phyloP scores from a whole-genome alignment of 2,888 invertebrate species.

The Odontocerum albicorne region DNA sequence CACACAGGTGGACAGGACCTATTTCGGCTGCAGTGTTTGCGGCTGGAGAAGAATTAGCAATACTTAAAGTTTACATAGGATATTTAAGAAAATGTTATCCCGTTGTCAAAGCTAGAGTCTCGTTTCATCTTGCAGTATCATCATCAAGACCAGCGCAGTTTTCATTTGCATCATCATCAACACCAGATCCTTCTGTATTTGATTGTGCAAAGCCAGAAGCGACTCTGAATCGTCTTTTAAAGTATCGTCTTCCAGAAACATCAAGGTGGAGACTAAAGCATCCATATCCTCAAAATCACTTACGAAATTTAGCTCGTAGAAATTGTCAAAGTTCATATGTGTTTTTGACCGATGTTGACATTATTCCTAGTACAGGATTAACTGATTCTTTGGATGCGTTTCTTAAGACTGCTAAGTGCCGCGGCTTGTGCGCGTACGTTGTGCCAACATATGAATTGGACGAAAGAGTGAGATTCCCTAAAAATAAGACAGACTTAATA shows the following conservation, averaged over 20 bases:
- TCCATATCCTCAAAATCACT: conserved; percentile 87
- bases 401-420: conserved; percentile 60
- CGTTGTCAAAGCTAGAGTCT: conserved; percentile 70
- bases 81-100: conserved; percentile 77
- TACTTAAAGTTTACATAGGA: conserved; percentile 71
- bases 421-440: conserved; percentile 78
- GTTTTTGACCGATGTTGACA: conserved; percentile 86
- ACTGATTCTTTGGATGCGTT: conserved; percentile 72
- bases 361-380: conserved; percentile 77
- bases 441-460: conserved; percentile 90
- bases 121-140: conserved; percentile 75
- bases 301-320: conserved; percentile 83
- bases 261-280: conserved; percentile 73
- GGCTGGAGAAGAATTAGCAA: conserved; percentile 74
- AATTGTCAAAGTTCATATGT: conserved; percentile 81
- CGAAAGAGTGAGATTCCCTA: conserved; percentile 74
- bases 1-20: conserved; percentile 82
- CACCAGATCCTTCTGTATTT: conserved; percentile 47
- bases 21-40: conserved; percentile 83
- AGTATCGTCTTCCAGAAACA: conserved; percentile 62
- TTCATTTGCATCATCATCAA: conserved; percentile 60
- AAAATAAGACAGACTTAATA: conserved; percentile 77
- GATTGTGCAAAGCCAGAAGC: conserved; percentile 73
- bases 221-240: conserved; percentile 61
- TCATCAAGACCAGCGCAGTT: conserved; percentile 63